phyloP scores from a whole-genome alignment of 2,888 invertebrate species.

The Molanna angustata region DNA sequence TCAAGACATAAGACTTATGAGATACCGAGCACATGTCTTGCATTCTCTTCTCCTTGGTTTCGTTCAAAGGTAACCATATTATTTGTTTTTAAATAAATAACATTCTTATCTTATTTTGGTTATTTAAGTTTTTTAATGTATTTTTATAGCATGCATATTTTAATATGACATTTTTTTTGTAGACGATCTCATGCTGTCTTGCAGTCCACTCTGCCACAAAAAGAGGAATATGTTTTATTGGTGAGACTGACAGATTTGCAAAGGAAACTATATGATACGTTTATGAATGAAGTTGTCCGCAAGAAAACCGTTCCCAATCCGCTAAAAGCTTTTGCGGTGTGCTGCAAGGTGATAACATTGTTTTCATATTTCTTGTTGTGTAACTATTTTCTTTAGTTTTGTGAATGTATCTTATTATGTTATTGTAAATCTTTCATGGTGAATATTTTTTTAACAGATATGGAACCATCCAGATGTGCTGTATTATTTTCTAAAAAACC shows the following conservation, averaged over 20 bases:
- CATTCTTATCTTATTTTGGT: too few relatives aligned
- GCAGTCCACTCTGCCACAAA: conserved; percentile 88
- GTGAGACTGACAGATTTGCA: conserved; percentile 89
- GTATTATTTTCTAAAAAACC: conserved; percentile 82
- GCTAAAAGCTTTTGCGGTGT: conserved; percentile 95
- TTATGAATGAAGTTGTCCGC: conserved; percentile 89
- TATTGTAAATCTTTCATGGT: neutral
- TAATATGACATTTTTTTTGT: conserved; percentile 30
- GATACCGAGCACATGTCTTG: conserved; percentile 92
- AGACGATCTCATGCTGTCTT: conserved; percentile 90
- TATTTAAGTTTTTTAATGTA: too few relatives aligned
- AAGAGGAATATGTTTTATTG: conserved; percentile 91
- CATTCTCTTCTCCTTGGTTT: conserved; percentile 94
- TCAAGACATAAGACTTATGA: conserved; percentile 89
- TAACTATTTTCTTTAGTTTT: neutral
- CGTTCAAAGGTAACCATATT: conserved; percentile 84
- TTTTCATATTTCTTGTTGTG: neutral
- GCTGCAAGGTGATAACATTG: conserved; percentile 86
- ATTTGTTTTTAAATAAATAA: too few relatives aligned
- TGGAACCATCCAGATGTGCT: conserved; percentile 95
- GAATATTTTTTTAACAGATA: conserved; percentile 55
- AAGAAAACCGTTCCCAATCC: conserved; percentile 90
- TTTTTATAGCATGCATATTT: conserved; percentile 4
- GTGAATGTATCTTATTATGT: neutral
- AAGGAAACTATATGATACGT: conserved; percentile 84